These are phyloP conservation scores for Solenopsis invicta DNA, from an alignment of 1,140 invertebrate species.

Conservation along the genomic window DNA sequence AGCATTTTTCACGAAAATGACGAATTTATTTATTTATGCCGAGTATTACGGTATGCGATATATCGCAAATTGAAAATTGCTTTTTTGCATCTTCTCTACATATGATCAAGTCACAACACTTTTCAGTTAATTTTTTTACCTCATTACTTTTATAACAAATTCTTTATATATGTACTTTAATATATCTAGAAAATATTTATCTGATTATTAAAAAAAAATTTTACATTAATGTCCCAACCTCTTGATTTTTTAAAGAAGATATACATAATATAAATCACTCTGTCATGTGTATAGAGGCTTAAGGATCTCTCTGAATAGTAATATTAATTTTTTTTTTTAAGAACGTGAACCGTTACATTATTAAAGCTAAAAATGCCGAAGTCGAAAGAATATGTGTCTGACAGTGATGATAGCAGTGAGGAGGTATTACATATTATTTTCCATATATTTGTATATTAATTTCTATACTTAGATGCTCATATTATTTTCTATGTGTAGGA, in stretches of 20 bases:
- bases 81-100: no score
- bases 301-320: neutral
- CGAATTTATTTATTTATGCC: neutral
- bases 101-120: no score
- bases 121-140: no score
- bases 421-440: slow-evolving; percentile 62
- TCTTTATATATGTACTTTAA: no score
- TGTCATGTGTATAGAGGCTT: no score
- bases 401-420: slow-evolving; percentile 68
- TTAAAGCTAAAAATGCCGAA: slow-evolving; percentile 79
- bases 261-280: no score
- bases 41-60: neutral
- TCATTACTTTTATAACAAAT: no score
- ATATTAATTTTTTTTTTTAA: slow-evolving; percentile 12
- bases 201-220: no score
- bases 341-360: neutral
- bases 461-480: slow-evolving; percentile 7
- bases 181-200: no score
- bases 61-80: neutral
- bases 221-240: no score
- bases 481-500: neutral
- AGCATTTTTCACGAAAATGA: neutral
- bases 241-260: no score
- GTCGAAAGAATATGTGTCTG: slow-evolving; percentile 79
- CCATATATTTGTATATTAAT: neutral